Evolutionary conservation across 2,888 invertebrate genomes (phyloP), one percentile per base, ranked within the genome.

Genomic region (Diogma glabrata): DNA sequence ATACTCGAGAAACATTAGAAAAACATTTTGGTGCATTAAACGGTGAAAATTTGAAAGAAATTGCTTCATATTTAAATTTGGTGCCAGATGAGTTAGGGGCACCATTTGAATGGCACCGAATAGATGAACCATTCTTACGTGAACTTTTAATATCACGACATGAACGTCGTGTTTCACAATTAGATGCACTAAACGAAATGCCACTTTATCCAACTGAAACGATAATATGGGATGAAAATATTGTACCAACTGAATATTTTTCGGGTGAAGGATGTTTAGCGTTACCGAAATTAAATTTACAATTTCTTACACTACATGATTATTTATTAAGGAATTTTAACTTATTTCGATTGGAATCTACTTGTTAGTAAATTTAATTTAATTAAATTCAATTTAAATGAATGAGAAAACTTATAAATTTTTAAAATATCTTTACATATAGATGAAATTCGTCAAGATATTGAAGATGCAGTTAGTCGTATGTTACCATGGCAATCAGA

Each of bases 161-260:
- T 67, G 93, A 95, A 67, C 78, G 85, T 36, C 78, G 92, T 48
- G 81, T 85, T 28, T 96, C 95, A 0, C 96, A 99, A 64, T 71
- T 97, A 50, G 92, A 96, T 64, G 87, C 90, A 51, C 72, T 99
- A 10, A 99, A 99, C 67, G 88, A 92, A 60, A 95, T 97, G 92
- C 97, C 99, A 0, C 74, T 99, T 1, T 99, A 99, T 66, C 99
- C 99, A 0, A 97, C 95, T 0, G 99, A 99, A 67, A 85, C 89
- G 53, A 86, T 97, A 3, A 93, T 99, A 60, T 99, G 99, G 99
- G 93, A 99, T 69, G 96, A 99, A 68, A 96, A 97, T 65, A 82
- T 99, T 40, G 97, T 99, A 0, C 99, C 99, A 0, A 89, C 93
- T 0, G 95, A 97, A 62, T 95, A 95, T 66, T 97, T 89, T 72